Conservation (phyloP, 1,140 invertebrate genomes). For the Caenorhabditis elegans region DNA sequence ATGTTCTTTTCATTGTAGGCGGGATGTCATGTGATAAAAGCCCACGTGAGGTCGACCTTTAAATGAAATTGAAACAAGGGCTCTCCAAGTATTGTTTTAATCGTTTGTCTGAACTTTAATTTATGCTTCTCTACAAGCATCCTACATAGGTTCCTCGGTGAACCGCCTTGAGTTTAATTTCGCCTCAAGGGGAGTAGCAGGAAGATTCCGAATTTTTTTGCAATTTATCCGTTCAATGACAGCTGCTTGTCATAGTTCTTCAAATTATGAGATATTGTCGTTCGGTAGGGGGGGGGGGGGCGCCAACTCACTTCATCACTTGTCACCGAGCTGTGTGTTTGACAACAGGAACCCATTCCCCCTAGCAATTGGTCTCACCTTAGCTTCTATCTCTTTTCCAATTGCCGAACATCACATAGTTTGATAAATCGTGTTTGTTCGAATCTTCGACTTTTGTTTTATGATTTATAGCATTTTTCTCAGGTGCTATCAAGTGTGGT, state of each 20-base stretch:
- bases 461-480: neutral
- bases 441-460: neutral
- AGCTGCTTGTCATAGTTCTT: conserved; percentile 14
- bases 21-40: neutral
- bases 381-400: neutral
- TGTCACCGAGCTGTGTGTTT: neutral
- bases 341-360: neutral
- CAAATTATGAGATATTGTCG: conserved; percentile 13
- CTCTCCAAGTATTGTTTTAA: too few relatives aligned
- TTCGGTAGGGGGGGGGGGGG: neutral
- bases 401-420: neutral
- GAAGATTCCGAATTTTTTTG: too few relatives aligned
- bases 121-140: too few relatives aligned
- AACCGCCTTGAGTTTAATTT: too few relatives aligned
- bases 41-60: neutral
- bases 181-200: too few relatives aligned
- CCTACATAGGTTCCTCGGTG: too few relatives aligned
- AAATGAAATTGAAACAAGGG: neutral
- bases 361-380: neutral
- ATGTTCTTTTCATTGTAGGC: neutral
- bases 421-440: conserved; percentile 11
- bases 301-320: neutral
- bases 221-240: neutral
- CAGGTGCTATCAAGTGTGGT: too few relatives aligned
- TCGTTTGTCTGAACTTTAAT: neutral